These are phyloP conservation scores for Nephrotoma flavescens DNA, from an alignment of 2,888 invertebrate species.

Conservation along the genomic window DNA sequence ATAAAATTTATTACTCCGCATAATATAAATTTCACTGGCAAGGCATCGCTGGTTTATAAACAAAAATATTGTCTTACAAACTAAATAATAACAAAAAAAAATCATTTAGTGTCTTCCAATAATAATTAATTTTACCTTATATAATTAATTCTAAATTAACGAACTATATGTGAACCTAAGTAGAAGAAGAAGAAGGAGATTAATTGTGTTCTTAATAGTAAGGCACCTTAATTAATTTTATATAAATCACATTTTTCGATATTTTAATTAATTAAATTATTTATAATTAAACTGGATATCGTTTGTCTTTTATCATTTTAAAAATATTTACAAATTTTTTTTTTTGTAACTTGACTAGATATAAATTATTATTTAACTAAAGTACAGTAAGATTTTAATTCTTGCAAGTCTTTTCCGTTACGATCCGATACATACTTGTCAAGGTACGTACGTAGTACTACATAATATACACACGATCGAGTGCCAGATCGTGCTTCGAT, in stretches of 20 bases:
- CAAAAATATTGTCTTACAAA: not conserved
- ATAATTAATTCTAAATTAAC: not conserved
- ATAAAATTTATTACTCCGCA: not conserved
- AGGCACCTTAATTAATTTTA: slow-evolving; percentile 1
- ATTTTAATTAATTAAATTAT: not conserved
- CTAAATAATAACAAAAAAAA: not conserved
- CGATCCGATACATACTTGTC: not conserved
- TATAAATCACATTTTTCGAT: not conserved
- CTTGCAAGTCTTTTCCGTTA: not conserved
- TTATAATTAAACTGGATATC: not conserved
- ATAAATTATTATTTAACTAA: not conserved
- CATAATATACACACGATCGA: not conserved
- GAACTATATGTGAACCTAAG: not conserved
- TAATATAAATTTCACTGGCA: not conserved
- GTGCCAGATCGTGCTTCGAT: not conserved
- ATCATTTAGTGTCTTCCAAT: not conserved
- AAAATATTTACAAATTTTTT: not conserved
- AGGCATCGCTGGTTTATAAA: not conserved
- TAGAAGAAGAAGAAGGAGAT: not conserved
- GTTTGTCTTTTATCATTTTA: not conserved
- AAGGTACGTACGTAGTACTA: not conserved
- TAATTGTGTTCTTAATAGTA: not conserved
- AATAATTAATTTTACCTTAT: not conserved
- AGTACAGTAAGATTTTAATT: not conserved
- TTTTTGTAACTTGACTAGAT: slow-evolving; percentile 1